Evolutionary conservation across 2,888 invertebrate species (phyloP).

Genomic region (Cryptocheilus praepositus): DNA sequence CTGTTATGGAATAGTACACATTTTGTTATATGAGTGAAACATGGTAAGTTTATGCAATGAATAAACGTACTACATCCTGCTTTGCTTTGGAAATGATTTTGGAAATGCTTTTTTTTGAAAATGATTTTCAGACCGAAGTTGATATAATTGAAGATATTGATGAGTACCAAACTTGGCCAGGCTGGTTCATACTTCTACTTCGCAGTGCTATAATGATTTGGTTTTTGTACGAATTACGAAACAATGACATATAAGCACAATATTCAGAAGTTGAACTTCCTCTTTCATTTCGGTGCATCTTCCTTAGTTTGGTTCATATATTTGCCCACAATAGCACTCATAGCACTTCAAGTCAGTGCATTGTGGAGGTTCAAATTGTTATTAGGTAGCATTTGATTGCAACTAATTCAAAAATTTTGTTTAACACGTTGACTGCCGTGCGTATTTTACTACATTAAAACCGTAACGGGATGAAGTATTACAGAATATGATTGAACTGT

Average conservation of each 20-base stretch:
- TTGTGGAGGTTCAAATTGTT: conserved; percentile 97
- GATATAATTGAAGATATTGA: conserved; percentile 97
- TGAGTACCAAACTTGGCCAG: conserved; percentile 98
- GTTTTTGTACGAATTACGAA: conserved; percentile 87
- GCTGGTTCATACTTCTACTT: conserved; percentile 93
- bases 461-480: too few relatives aligned
- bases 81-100: background rate
- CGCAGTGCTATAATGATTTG: conserved; percentile 91
- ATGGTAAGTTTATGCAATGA: conserved; percentile 79
- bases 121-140: conserved; percentile 87
- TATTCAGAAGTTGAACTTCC: conserved; percentile 90
- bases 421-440: too few relatives aligned
- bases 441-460: too few relatives aligned
- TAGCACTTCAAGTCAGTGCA: conserved; percentile 94
- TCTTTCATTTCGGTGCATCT: conserved; percentile 97
- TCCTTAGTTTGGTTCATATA: conserved; percentile 99
- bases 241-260: conserved; percentile 89
- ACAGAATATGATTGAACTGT: too few relatives aligned
- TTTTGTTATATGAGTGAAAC: conserved; percentile 96
- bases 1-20: conserved; percentile 92
- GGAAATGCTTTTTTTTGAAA: background rate
- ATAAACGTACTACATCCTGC: background rate
- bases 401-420: background rate
- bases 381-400: conserved; percentile 81
- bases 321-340: conserved; percentile 93